phyloP scores from a whole-genome alignment of 2,888 invertebrate species.

The Ariolimax columbianus region DNA sequence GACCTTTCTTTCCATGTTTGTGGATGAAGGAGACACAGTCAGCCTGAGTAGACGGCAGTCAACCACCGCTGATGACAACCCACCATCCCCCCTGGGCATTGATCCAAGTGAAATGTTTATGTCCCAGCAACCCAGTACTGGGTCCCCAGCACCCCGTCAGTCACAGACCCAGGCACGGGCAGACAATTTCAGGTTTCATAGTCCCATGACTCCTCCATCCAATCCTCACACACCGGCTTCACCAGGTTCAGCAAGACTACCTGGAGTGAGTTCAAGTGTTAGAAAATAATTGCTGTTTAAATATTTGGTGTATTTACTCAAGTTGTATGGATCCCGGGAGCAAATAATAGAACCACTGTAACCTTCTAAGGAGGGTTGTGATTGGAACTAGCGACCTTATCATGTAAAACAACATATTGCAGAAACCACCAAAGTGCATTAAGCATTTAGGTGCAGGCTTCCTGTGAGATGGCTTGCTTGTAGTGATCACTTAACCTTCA shows the following conservation, averaged over 20 bases:
- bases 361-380: no score
- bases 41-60: slow-evolving; percentile 87
- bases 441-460: no score
- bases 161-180: slow-evolving; percentile 81
- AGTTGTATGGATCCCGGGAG: no score
- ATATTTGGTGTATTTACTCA: no score
- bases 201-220: slow-evolving; percentile 89
- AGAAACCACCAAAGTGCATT: no score
- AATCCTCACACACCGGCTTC: slow-evolving; percentile 92
- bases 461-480: no score
- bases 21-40: slow-evolving; percentile 88
- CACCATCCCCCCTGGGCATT: slow-evolving; percentile 93
- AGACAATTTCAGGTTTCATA: slow-evolving; percentile 84
- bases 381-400: no score
- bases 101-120: slow-evolving; percentile 82
- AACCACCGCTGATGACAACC: slow-evolving; percentile 96
- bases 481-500: no score
- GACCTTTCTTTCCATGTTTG: slow-evolving; percentile 94
- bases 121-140: slow-evolving; percentile 63
- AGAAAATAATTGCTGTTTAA: not conserved
- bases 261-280: slow-evolving; percentile 58
- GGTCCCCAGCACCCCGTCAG: slow-evolving; percentile 53
- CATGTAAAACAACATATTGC: no score
- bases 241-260: slow-evolving; percentile 80
- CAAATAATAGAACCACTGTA: no score